Base-by-base conservation (phyloP, 2,888 invertebrate species). In the Liodrosophila aerea region DNA sequence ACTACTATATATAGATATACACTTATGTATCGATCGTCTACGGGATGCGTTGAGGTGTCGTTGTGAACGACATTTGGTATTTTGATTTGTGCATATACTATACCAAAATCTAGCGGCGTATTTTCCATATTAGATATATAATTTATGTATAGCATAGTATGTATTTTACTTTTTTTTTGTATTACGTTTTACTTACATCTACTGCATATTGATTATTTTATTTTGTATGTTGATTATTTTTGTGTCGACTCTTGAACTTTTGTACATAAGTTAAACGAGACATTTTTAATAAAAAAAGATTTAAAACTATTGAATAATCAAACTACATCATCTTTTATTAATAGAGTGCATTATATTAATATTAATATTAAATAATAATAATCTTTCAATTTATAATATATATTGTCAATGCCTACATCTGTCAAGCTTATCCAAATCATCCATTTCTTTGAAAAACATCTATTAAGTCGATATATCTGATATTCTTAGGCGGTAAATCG, bases 41-140 rank as follows among this genome's bases (percentile, higher is more conserved):
- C n/a, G 43, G 37, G 27, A 31, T 46, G 22, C 30, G 45, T 63
- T 34, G 27, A n/a, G 33, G 8, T 61, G 49, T 51, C 51, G 70
- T 69, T 68, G 66, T 45, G 47, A 69, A 66, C 67, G 62, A 12
- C 61, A 39, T 58, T 61, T 65, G 69, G 66, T 68, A 46, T 57
- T 57, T 51, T 22, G 16, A 44, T 30, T 39, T 43, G 29, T 29
- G 11, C 47, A 43, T 56, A 56, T 41, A 22, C 39, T 34, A 46
- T 64, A 65, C 72, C 66, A 60, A 68, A 71, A 65, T 60, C 15
- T 51, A 36, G 40, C 52, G 51, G 31, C 58, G 56, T 51, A 58
- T 53, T 61, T 62, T 67, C 53, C 40, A 22, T 22, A 22, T 22
- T 22, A 22, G 2, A 50, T 62, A 46, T 67, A 72, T 65, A 59